Base-by-base conservation (phyloP, 2,113 vertebrate genomes). In the Pituophis catenifer region DNA sequence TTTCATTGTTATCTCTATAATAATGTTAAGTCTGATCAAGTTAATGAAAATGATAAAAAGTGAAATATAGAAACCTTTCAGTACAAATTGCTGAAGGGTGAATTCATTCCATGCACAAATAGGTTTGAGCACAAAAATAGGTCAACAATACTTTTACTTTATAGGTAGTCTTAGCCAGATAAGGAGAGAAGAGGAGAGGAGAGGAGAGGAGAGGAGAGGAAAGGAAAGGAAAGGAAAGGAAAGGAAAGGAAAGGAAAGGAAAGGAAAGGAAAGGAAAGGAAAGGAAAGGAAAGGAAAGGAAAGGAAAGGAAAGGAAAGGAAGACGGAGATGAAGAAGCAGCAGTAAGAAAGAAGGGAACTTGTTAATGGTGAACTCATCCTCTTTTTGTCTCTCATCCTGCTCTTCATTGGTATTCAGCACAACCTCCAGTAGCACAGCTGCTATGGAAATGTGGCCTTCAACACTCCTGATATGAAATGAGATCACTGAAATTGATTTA, bases 271-370 rank as follows among this genome's bases (percentile, higher is more conserved):
- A 24, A 59, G 23, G 58, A 24, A 65, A 65, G 26, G 11, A 62
- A 29, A 11, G 24, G 59, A 62, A 62, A 29, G 26, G 26, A 65
- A 26, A 26, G 11, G 59, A 65, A 29, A 29, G 62, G 29, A 65
- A 58, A 58, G 57, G 57, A 58, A 6, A 58, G 57, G 26, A 65
- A 26, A 26, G 11, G 59, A 65, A 29, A 29, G 62, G 29, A n/a
- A 33, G 0, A 65, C 0, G 1, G 3, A 65, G 3, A 65, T 11
- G 11, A 26, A 65, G 9, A 65, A 0, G 26, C 6, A 21, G 17
- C 7, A 81, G 75, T 38, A 81, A 38, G 75, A 81, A 81, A 81
- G 3, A 38, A 8, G 8, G 17, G 15, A 3, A 15, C n/a, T 75
- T 8, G n/a, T 38, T 81, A 81, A 44, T 81, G 70, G 70, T 81